phyloP scores from a whole-genome alignment of 1,140 invertebrate genomes.

The Hermetia illucens region DNA sequence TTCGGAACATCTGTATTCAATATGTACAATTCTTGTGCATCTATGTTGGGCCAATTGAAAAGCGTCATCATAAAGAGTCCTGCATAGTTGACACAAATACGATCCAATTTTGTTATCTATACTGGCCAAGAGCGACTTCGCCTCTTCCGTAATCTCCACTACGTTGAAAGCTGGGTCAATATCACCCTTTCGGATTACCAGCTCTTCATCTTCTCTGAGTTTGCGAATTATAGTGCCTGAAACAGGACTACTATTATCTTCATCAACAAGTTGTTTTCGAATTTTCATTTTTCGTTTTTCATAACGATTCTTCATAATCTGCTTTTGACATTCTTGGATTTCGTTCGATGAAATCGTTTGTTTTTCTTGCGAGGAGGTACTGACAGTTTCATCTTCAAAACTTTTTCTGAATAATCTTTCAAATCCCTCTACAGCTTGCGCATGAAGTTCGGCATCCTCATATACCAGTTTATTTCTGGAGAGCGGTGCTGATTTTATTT shows the following conservation, averaged over 20 bases:
- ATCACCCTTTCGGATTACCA: conserved; percentile 74
- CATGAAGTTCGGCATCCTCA: conserved; percentile 24
- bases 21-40: conserved; percentile 92
- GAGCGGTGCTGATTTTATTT: conserved; percentile 7
- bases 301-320: conserved; percentile 15
- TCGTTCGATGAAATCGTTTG: no score
- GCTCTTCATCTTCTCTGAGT: conserved; percentile 60
- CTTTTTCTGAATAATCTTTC: conserved; percentile 20
- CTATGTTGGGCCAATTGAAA: conserved; percentile 93
- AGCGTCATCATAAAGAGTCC: conserved; percentile 84
- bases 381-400: not conserved
- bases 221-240: conserved; percentile 89
- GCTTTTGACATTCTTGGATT: conserved; percentile 11
- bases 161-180: conserved; percentile 95
- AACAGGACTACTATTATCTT: conserved; percentile 94
- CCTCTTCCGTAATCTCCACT: conserved; percentile 92
- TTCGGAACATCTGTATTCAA: conserved; percentile 96
- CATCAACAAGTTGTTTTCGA: conserved; percentile 68
- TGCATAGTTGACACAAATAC: conserved; percentile 89
- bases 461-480: conserved; percentile 22
- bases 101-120: conserved; percentile 95
- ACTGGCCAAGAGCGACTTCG: conserved; percentile 81
- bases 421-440: conserved; percentile 23
- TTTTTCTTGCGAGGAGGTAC: not conserved
- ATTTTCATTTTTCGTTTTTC: conserved; percentile 47